Evolutionary conservation across 2,888 invertebrate species (phyloP), one percentile per base, ranked within the genome.

Genomic region (Pegoplata infirma): DNA sequence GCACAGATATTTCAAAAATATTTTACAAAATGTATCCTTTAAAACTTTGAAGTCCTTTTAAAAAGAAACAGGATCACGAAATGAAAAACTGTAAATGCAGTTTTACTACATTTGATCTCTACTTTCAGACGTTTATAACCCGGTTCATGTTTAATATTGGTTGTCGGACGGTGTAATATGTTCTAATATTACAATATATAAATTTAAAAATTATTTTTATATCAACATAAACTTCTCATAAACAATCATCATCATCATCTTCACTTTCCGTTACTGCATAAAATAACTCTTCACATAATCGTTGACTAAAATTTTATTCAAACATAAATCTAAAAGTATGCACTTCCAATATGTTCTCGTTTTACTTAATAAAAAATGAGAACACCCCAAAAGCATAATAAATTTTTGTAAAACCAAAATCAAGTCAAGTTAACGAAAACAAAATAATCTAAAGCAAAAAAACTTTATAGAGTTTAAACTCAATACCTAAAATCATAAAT

Each of bases 331-430:
- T 40, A n/a, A 40, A 40, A n/a, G n/a, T n/a, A n/a, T n/a, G n/a
- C n/a, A 40, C 3, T 32, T 32, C 12, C 36, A 12, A 40, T 12
- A 40, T 40, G n/a, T 40, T n/a, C n/a, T n/a, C n/a, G n/a, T n/a
- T 49, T n/a, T 28, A 5, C 49, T 36, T n/a, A n/a, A 63, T 51
- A 63, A 49, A 71, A 75, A 75, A 67, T 75, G 71, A 47, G 67
- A 79, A 79, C 79, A 79, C 75, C 75, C 72, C 56, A 40, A 75
- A 56, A 75, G 75, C 75, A 75, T 79, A 75, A 79, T 79, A 75
- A 75, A 79, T 79, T 75, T 72, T 75, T 67, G 66, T n/a, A n/a
- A n/a, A 71, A 47, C 53, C 63, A 63, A 68, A 47, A 55, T 17
- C 12, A 61, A 61, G n/a, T 14, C 21, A 23, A 23, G 7, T 23